Evolutionary conservation across 1,140 invertebrate species (phyloP).

Genomic region (Pachypsylla venusta): DNA sequence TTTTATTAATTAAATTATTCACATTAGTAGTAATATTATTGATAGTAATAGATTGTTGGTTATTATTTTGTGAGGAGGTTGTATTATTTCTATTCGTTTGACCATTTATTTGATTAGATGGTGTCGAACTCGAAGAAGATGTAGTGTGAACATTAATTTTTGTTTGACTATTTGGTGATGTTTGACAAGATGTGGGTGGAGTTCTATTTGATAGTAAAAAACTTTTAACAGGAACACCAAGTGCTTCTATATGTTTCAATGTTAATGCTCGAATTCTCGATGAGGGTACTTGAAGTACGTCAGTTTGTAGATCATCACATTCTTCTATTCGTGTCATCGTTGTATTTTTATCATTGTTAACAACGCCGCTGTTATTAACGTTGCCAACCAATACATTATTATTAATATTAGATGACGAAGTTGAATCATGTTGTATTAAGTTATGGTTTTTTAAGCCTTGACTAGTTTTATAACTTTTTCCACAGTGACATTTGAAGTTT

Average conservation of each 20-base stretch:
- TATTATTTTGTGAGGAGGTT: too few species aligned
- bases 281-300: slow-evolving; percentile 21
- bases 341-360: background rate
- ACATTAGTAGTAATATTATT: too few species aligned
- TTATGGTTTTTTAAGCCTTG: slow-evolving; percentile 58
- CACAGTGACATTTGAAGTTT: slow-evolving; percentile 61
- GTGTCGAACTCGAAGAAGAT: too few species aligned
- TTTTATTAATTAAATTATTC: too few species aligned
- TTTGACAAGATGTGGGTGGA: background rate
- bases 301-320: slow-evolving; percentile 15
- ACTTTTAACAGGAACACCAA: slow-evolving; percentile 26
- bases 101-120: too few species aligned
- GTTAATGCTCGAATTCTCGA: slow-evolving; percentile 23
- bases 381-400: too few species aligned
- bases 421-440: slow-evolving; percentile 38
- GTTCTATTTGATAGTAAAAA: slow-evolving; percentile 22
- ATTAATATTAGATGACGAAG: slow-evolving; percentile 23
- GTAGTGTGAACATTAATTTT: too few species aligned
- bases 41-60: too few species aligned
- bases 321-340: slow-evolving; percentile 4
- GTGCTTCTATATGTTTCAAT: slow-evolving; percentile 24
- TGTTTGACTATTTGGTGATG: background rate
- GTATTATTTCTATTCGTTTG: too few species aligned
- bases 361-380: too few species aligned
- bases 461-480: slow-evolving; percentile 64